Evolutionary conservation across 2,113 vertebrate genomes (phyloP), one percentile per base, ranked within the genome.

Genomic region (Ahaetulla prasina): DNA sequence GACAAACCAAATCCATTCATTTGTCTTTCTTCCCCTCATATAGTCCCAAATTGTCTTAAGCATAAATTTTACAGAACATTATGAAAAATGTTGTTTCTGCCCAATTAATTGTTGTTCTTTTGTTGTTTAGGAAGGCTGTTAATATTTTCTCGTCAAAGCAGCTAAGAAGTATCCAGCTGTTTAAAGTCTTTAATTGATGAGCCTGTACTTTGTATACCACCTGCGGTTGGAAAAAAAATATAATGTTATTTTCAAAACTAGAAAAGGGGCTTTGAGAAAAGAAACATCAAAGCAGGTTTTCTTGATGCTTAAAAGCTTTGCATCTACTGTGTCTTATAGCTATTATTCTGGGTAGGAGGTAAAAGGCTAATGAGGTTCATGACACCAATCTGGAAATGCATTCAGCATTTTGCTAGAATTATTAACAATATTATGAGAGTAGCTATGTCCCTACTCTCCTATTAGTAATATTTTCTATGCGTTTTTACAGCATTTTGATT

Each of bases 181-280:
- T 96, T 95, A 95, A 96, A 95, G 92, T 91, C 91, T 96, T 96
- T 96, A 95, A 97, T 93, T 95, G 91, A 92, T 85, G 35, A 95
- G 30, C 91, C 47, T 94, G 53, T 11, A 57, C 43, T 93, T 94
- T 88, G 87, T 22, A 35, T 87, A 92, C 35, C 20, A 88, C 87
- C 90, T 90, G 88, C 55, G 47, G 20, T 2, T 53, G 94, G 25
- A 25, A 88, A 52, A 94, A 93, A 94, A 85, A 90, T 23, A 84
- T 12, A 89, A 55, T 89, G 2, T 91, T 47, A 45, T 54, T 94
- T 93, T 94, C 90, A 93, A 35, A 94, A 93, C 47, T 89, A 93
- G 6, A 54, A 54, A 16, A 11, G 25, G 49, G 25, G 7, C 25
- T 10, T 60, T 89, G 16, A 55, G 27, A 25, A 74, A 50, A 88